Percentiles rank a stretch among this genome's conserved stretches.
These are phyloP conservation scores for Palaemon carinicauda DNA, from an alignment of 1,140 invertebrate genomes.

Conservation along the genomic window DNA sequence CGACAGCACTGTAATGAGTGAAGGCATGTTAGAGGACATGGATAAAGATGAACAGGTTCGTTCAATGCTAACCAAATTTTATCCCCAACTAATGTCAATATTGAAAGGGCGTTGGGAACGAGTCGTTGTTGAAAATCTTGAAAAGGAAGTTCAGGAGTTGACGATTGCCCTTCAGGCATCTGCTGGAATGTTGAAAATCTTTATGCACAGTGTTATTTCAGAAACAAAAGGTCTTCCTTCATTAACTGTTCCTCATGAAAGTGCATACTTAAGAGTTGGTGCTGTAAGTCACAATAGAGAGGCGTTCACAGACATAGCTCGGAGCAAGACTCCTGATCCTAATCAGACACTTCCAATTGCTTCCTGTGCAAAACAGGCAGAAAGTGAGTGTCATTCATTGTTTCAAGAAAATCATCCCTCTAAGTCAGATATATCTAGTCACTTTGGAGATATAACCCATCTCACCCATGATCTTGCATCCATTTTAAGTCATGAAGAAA, in stretches of 20 bases:
- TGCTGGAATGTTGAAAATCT: constrained; percentile 51
- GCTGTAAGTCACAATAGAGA: too few relatives aligned
- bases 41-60: constrained; percentile 52
- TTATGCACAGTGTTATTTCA: constrained; percentile 24
- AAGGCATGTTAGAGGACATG: constrained; percentile 52
- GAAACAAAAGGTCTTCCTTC: neutral
- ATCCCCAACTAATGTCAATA: constrained; percentile 41
- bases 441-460: neutral
- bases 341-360: too few relatives aligned
- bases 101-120: constrained; percentile 37
- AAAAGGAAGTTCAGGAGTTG: constrained; percentile 48
- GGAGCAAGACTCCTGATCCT: too few relatives aligned
- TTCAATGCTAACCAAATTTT: constrained; percentile 22
- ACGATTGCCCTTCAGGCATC: constrained; percentile 48
- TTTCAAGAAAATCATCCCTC: too few relatives aligned
- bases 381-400: too few relatives aligned
- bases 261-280: neutral
- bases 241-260: neutral
- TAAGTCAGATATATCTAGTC: neutral
- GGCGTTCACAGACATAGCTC: too few relatives aligned
- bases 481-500: constrained; percentile 18
- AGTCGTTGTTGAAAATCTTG: constrained; percentile 17
- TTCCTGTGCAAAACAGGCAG: too few relatives aligned
- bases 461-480: neutral
- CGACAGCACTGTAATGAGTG: constrained; percentile 44